phyloP scores from a whole-genome alignment of 2,113 vertebrate species.

The Oceanites oceanicus region DNA sequence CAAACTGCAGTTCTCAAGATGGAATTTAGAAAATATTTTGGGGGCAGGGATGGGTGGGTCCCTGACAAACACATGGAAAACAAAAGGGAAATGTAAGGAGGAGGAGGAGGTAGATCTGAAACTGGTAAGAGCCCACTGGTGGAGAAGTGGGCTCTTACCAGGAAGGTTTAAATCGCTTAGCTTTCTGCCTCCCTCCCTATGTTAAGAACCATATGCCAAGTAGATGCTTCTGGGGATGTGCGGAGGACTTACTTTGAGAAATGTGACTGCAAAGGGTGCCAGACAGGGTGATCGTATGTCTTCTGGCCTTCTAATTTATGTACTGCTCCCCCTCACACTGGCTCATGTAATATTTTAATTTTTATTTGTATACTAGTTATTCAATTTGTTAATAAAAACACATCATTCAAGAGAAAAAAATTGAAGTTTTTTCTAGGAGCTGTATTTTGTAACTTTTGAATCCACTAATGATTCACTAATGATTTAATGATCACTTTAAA shows the following conservation, averaged over 20 bases:
- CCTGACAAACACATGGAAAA: background rate
- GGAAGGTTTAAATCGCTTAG: background rate
- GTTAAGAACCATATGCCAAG: background rate
- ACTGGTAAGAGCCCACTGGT: background rate
- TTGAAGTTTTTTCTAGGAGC: background rate
- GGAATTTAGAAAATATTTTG: background rate
- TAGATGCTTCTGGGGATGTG: background rate
- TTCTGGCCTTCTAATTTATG: background rate
- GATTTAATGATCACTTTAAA: background rate
- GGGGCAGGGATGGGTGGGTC: background rate
- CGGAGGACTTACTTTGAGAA: background rate
- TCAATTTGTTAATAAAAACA: background rate
- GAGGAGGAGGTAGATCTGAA: background rate
- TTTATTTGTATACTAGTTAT: background rate
- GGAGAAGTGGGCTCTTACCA: background rate
- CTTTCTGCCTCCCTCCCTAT: background rate
- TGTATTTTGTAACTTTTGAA: background rate
- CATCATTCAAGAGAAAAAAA: background rate
- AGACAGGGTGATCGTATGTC: rapidly evolving
- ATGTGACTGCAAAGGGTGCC: background rate
- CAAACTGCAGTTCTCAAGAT: background rate
- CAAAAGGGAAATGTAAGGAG: background rate
- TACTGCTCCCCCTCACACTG: background rate
- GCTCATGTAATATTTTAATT: rapidly evolving
- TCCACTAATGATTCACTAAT: background rate